Evolutionary conservation across 2,113 vertebrate species (phyloP).

Genomic region (Pomatorhinus ruficollis): DNA sequence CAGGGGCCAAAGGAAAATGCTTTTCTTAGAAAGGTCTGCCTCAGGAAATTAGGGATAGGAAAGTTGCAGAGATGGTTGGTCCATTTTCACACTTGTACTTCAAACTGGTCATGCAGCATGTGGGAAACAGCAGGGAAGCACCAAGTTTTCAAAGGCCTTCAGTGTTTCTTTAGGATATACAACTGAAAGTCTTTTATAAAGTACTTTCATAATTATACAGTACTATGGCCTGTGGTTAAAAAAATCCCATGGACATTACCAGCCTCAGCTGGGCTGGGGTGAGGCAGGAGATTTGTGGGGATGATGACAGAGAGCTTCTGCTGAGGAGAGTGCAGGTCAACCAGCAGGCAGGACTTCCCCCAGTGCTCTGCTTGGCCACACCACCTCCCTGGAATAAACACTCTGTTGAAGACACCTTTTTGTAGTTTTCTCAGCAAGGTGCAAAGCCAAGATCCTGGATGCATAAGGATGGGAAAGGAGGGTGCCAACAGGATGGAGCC

Average conservation of each 20-base stretch:
- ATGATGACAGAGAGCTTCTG: background rate
- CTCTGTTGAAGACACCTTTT: background rate
- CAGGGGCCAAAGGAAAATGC: background rate
- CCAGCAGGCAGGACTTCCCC: background rate
- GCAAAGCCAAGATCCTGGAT: background rate
- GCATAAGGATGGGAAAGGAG: background rate
- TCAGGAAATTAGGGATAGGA: background rate
- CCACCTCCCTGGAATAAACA: background rate
- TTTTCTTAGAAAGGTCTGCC: background rate
- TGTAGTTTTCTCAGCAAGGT: background rate
- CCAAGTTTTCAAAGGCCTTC: background rate
- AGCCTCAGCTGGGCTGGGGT: background rate
- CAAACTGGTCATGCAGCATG: rapidly evolving
- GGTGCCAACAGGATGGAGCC: background rate
- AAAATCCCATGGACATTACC: background rate
- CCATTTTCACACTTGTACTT: background rate
- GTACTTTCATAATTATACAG: background rate
- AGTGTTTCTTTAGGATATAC: background rate
- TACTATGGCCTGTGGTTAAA: background rate
- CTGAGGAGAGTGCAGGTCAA: background rate
- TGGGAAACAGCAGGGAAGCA: background rate
- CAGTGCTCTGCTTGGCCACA: rapidly evolving
- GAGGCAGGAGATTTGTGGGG: background rate
- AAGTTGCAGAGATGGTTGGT: background rate
- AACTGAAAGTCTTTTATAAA: background rate